Conservation (phyloP, 2,797 vertebrate genomes). For the Poliocrania exsul region DNA sequence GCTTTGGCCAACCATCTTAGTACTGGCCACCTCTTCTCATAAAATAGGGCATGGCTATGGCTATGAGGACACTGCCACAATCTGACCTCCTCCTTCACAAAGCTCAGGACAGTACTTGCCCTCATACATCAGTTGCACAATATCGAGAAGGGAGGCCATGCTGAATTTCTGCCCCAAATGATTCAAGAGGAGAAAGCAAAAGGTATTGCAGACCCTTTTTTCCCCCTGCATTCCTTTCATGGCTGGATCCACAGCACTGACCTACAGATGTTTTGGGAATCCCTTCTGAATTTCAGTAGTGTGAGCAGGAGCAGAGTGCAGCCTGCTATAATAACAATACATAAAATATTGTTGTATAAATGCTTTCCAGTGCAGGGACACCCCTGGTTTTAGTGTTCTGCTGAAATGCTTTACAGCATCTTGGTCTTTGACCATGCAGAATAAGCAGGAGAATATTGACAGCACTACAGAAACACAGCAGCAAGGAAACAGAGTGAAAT, state of each 20-base stretch:
- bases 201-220: background rate
- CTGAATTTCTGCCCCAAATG: background rate
- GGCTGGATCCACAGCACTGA: background rate
- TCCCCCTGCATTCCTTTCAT: background rate
- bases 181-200: background rate
- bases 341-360: background rate
- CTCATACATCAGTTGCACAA: background rate
- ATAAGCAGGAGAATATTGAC: background rate
- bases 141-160: background rate
- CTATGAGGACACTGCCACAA: rapidly evolving
- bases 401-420: background rate
- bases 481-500: background rate
- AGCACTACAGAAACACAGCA: background rate
- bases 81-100: background rate
- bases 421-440: background rate
- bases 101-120: background rate
- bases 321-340: background rate
- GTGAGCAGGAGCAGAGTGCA: background rate
- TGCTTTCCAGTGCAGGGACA: background rate
- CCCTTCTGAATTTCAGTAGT: background rate
- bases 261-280: background rate
- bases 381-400: background rate
- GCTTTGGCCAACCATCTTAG: background rate
- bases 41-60: rapidly evolving
- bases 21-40: background rate